A percentile compares a stretch with the other conserved stretches of the same genome.
These are phyloP conservation scores for Herminia tarsipennalis DNA, from an alignment of 2,888 invertebrate genomes.

Conservation along the genomic window DNA sequence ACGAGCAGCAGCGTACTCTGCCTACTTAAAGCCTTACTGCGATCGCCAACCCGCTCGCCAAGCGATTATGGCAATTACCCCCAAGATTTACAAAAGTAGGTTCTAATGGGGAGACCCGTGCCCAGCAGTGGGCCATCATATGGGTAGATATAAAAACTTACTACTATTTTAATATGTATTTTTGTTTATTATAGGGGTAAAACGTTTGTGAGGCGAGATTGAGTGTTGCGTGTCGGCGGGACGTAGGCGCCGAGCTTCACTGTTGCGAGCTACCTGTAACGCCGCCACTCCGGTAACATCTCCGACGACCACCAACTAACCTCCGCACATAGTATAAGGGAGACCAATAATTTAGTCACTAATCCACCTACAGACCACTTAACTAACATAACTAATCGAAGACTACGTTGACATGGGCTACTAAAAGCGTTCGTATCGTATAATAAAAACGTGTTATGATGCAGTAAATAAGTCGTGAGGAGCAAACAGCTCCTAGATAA, in stretches of 20 bases:
- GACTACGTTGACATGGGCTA: background rate
- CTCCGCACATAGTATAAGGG: slow-evolving; percentile 14
- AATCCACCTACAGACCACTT: slow-evolving; percentile 29
- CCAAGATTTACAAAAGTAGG: too few species aligned
- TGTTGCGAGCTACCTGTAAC: slow-evolving; percentile 28
- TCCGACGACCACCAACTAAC: slow-evolving; percentile 12
- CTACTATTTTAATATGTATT: slow-evolving; percentile 55
- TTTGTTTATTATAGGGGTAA: slow-evolving; percentile 87
- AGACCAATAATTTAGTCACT: slow-evolving; percentile 24
- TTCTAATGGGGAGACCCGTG: too few species aligned
- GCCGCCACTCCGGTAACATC: slow-evolving; percentile 42
- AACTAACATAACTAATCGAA: slow-evolving; percentile 20
- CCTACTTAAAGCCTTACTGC: too few species aligned
- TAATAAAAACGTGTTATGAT: too few species aligned
- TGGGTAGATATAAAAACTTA: too few species aligned
- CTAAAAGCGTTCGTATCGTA: too few species aligned
- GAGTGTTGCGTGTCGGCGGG: slow-evolving; percentile 83
- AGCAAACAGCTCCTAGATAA: too few species aligned
- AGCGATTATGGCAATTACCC: too few species aligned
- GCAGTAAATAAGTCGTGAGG: too few species aligned
- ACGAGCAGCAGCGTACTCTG: too few species aligned
- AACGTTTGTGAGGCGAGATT: slow-evolving; percentile 95
- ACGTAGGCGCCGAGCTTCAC: slow-evolving; percentile 52
- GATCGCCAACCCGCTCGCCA: too few species aligned
- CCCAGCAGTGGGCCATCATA: too few species aligned